phyloP scores from a whole-genome alignment of 2,797 vertebrate species.

The Periophthalmus magnuspinnatus region DNA sequence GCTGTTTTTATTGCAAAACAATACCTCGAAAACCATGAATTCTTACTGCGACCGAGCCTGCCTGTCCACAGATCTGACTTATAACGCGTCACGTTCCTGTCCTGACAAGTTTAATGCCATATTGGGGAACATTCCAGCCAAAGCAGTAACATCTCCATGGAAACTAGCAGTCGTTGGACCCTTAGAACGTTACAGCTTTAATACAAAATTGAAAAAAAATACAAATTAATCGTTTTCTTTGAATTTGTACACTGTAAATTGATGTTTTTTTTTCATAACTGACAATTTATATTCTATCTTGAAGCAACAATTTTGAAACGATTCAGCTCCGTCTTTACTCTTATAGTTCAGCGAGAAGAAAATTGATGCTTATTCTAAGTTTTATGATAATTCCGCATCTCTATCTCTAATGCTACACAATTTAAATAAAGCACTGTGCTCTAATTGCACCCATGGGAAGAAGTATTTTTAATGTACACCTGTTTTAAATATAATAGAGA shows the following conservation, averaged over 20 bases:
- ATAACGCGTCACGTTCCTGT: no score
- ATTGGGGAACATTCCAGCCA: no score
- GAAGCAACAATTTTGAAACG: neutral
- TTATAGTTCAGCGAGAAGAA: neutral
- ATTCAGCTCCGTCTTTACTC: neutral
- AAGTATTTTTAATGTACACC: conserved; percentile 13
- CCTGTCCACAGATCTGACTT: no score
- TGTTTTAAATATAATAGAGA: conserved; percentile 9
- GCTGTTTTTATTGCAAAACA: no score
- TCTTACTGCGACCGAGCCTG: no score
- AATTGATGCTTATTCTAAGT: neutral
- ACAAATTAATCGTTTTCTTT: neutral
- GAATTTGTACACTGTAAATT: neutral
- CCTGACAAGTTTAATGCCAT: no score
- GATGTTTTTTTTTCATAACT: no score
- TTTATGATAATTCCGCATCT: neutral
- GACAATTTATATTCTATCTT: neutral
- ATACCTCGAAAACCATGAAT: no score
- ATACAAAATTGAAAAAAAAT: no score
- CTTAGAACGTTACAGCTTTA: no score
- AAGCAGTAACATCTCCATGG: no score
- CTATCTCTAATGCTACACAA: conserved; percentile 5
- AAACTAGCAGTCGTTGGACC: no score
- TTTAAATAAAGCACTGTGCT: conserved; percentile 2
- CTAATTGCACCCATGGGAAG: conserved; percentile 14